phyloP scores from a whole-genome alignment of 2,888 invertebrate species.

The Sinotaia quadrata region DNA sequence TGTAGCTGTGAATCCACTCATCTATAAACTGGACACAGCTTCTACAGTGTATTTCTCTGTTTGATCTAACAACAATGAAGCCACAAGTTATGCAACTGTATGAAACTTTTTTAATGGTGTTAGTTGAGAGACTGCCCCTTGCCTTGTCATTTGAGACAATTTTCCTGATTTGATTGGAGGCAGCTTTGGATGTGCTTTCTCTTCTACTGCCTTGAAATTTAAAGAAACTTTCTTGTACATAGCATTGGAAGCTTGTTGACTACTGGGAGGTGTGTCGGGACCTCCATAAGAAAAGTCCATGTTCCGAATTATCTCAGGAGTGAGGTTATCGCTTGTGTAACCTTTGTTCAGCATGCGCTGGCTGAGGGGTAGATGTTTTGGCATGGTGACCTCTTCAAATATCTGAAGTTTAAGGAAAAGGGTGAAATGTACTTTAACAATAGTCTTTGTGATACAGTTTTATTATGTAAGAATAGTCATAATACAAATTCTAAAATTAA shows the following conservation, averaged over 20 bases:
- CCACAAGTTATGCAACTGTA: neutral
- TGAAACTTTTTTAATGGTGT: neutral
- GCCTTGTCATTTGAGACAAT: neutral
- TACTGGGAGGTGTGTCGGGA: conserved; percentile 47
- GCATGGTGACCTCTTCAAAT: conserved; percentile 56
- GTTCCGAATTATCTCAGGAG: conserved; percentile 48
- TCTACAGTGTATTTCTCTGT: too few relatives aligned
- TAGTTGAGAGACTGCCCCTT: neutral
- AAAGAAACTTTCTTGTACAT: neutral
- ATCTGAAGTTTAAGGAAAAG: conserved; percentile 43
- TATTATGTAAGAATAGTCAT: too few relatives aligned
- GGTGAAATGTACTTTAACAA: too few relatives aligned
- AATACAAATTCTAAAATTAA: too few relatives aligned
- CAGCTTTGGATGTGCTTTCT: conserved; percentile 25
- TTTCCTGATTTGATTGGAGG: conserved; percentile 33
- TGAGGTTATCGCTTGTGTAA: conserved; percentile 55
- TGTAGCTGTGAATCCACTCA: too few relatives aligned
- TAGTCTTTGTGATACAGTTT: too few relatives aligned
- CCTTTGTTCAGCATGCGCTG: conserved; percentile 63
- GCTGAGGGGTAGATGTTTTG: conserved; percentile 60
- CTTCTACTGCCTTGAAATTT: neutral
- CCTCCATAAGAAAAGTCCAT: conserved; percentile 60
- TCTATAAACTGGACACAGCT: too few relatives aligned
- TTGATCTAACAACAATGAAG: too few relatives aligned
- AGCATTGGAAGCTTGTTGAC: conserved; percentile 4